Conservation (phyloP, 1,140 invertebrate genomes). For the Chrysomallon squamiferum region DNA sequence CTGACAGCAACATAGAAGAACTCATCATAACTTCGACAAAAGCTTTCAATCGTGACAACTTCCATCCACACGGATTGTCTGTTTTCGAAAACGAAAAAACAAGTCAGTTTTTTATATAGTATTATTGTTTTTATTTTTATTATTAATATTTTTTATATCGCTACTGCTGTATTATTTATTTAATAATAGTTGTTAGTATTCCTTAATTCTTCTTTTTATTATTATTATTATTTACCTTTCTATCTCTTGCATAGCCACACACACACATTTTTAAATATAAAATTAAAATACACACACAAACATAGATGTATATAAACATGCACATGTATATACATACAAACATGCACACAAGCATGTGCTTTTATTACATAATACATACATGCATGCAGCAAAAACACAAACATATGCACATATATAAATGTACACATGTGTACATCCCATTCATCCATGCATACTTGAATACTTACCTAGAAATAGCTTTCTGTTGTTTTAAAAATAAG, state of each 20-base stretch:
- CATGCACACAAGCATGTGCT: background rate
- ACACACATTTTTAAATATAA: background rate
- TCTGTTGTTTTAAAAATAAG: too few species aligned
- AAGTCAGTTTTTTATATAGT: constrained; percentile 24
- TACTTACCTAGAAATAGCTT: background rate
- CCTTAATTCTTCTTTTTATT: too few species aligned
- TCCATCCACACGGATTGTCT: constrained; percentile 41
- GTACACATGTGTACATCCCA: too few species aligned
- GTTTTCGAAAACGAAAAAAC: constrained; percentile 32
- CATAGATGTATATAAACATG: background rate
- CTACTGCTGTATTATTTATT: background rate
- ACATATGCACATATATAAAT: too few species aligned
- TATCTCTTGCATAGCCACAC: background rate
- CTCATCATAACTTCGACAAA: constrained; percentile 18
- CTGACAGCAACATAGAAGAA: constrained; percentile 17
- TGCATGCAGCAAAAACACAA: background rate
- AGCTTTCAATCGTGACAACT: constrained; percentile 25
- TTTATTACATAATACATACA: background rate
- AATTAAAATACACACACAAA: background rate
- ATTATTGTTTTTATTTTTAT: too few species aligned
- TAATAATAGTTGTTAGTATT: too few species aligned
- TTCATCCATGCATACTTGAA: too few species aligned
- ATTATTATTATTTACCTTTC: background rate
- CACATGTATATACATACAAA: background rate
- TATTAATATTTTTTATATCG: too few species aligned